Conservation (phyloP, 2,888 invertebrate genomes). For the Plemyria rubiginata region DNA sequence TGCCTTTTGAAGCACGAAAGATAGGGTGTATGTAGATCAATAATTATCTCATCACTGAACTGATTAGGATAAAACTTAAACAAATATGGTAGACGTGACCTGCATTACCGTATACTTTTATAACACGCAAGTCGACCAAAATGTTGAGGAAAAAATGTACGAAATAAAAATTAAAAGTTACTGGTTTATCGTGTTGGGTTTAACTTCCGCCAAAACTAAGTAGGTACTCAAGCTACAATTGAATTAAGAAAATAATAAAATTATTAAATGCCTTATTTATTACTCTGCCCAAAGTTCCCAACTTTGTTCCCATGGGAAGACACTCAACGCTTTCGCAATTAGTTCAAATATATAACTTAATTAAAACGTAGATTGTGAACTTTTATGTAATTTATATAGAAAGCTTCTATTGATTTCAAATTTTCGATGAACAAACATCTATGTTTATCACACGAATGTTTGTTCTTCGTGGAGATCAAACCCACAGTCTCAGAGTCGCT, state of each 20-base stretch:
- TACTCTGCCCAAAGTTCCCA: constrained; percentile 8
- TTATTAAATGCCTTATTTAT: constrained; percentile 22
- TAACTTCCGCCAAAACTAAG: background rate
- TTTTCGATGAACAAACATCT: too few relatives aligned
- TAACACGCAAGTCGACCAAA: too few relatives aligned
- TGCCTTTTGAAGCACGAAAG: too few relatives aligned
- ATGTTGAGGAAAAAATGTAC: background rate
- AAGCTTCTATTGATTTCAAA: background rate
- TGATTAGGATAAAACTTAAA: too few relatives aligned
- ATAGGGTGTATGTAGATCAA: too few relatives aligned
- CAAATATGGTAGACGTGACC: too few relatives aligned
- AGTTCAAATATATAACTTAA: constrained; percentile 20
- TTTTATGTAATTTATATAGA: background rate
- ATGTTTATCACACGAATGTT: too few relatives aligned
- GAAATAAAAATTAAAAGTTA: background rate
- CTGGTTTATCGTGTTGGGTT: background rate
- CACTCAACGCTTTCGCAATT: constrained; percentile 21
- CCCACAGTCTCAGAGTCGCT: background rate
- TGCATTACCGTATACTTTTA: too few relatives aligned
- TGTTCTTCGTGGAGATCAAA: background rate
- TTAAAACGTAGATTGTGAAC: constrained; percentile 15
- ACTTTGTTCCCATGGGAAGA: constrained; percentile 22
- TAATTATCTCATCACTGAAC: too few relatives aligned
- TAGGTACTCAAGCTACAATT: constrained; percentile 4
- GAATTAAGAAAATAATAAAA: constrained; percentile 17